A percentile compares a stretch with the other conserved stretches of the same genome.
These are phyloP conservation scores for Gavia stellata DNA, from an alignment of 2,113 vertebrate species.

Conservation along the genomic window DNA sequence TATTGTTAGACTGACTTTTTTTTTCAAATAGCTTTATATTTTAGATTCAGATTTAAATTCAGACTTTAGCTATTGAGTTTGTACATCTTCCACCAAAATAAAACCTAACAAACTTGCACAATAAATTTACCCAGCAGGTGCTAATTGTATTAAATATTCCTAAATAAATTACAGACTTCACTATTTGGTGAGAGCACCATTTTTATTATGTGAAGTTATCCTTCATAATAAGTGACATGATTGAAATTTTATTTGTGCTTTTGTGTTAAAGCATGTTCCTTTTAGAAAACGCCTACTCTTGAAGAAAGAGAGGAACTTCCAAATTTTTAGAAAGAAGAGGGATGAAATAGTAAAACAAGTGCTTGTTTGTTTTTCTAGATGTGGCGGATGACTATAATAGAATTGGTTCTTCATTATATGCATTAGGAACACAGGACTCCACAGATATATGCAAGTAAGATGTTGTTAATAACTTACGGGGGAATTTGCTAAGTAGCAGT, in stretches of 20 bases:
- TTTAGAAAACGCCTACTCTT: background rate
- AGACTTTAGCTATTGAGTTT: background rate
- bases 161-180: background rate
- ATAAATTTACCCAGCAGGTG: background rate
- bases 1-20: background rate
- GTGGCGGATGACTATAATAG: conserved; percentile 97
- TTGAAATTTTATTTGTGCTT: background rate
- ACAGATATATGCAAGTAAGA: conserved; percentile 98
- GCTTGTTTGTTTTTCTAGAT: conserved; percentile 73
- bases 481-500: background rate
- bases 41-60: background rate
- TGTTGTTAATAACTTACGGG: background rate
- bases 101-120: background rate
- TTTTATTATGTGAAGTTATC: background rate
- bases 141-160: background rate
- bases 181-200: background rate
- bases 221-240: background rate
- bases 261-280: background rate
- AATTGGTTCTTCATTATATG: conserved; percentile 94
- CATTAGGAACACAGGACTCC: conserved; percentile 94
- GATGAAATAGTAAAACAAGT: conserved; percentile 36
- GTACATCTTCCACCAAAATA: background rate
- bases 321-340: background rate
- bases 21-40: background rate
- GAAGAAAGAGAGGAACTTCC: background rate